Conservation (phyloP, 2,113 vertebrate genomes). For the Pyxicephalus adspersus region DNA sequence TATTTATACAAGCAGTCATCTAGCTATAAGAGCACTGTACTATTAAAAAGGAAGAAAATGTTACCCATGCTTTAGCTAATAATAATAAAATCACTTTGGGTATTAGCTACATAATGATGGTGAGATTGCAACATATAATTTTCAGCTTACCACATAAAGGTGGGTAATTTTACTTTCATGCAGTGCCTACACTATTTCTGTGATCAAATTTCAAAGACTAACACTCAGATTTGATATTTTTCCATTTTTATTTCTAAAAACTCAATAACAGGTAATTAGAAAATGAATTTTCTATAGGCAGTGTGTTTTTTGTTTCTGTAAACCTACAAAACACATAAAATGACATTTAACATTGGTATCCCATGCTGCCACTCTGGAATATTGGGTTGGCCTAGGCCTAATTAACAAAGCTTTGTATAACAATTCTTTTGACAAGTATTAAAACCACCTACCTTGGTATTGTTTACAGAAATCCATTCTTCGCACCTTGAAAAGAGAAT, state of each 20-base stretch:
- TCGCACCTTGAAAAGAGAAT: too few relatives aligned
- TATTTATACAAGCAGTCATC: constrained; percentile 27
- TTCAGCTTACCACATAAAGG: constrained; percentile 51
- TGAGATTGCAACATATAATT: constrained; percentile 47
- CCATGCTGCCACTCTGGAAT: not conserved
- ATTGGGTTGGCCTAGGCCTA: not conserved
- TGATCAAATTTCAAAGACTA: constrained; percentile 52
- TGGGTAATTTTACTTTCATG: constrained; percentile 46
- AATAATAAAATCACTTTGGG: constrained; percentile 48
- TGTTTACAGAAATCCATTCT: too few relatives aligned
- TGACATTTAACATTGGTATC: not conserved
- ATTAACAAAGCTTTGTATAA: not conserved
- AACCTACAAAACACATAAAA: constrained; percentile 7
- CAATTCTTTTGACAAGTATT: not conserved
- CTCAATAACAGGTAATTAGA: not conserved
- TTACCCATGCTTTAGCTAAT: constrained; percentile 44
- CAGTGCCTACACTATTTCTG: constrained; percentile 36
- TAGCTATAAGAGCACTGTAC: constrained; percentile 23
- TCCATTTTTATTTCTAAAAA: constrained; percentile 19
- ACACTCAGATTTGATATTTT: constrained; percentile 20
- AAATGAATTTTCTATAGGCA: constrained; percentile 6
- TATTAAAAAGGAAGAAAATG: constrained; percentile 1
- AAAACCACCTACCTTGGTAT: not conserved
- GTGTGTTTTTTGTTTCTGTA: not conserved
- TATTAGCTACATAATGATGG: constrained; percentile 46